A percentile compares a stretch with the other conserved stretches of the same genome.
These are phyloP conservation scores for Andrena hattorfiana DNA, from an alignment of 2,888 invertebrate genomes.

Conservation along the genomic window DNA sequence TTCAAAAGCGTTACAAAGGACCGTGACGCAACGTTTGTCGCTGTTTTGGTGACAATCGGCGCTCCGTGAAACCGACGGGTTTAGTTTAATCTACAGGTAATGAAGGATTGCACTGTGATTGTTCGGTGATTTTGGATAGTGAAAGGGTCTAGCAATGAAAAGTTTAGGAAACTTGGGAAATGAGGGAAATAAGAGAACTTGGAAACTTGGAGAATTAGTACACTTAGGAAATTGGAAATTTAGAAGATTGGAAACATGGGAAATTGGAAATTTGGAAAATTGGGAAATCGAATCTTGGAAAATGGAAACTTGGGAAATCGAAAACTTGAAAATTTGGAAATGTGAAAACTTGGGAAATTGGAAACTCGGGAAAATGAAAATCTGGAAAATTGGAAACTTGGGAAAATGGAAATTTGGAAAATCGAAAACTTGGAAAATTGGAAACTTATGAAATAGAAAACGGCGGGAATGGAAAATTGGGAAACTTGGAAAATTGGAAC, in stretches of 20 bases:
- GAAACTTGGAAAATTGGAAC: background rate
- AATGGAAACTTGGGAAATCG: no score
- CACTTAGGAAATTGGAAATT: background rate
- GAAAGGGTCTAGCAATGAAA: no score
- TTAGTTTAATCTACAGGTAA: slow-evolving; percentile 20
- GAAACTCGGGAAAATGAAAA: background rate
- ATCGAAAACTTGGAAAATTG: background rate
- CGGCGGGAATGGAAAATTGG: background rate
- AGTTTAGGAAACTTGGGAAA: background rate
- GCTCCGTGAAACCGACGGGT: background rate
- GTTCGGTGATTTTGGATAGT: no score
- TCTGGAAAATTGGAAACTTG: background rate
- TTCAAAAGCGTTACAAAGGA: slow-evolving; percentile 37
- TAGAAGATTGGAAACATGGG: background rate
- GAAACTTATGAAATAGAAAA: no score
- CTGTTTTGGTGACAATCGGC: slow-evolving; percentile 37
- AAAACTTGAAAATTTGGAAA: background rate
- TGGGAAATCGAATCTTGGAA: background rate
- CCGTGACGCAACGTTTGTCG: slow-evolving; percentile 14
- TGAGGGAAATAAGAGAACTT: no score
- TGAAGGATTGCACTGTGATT: background rate
- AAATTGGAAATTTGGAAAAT: background rate
- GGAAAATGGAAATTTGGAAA: background rate
- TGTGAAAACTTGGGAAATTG: no score
- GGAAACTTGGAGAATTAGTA: background rate